Conservation (phyloP, 2,797 vertebrate species). For the Gadopsis bispinosus region DNA sequence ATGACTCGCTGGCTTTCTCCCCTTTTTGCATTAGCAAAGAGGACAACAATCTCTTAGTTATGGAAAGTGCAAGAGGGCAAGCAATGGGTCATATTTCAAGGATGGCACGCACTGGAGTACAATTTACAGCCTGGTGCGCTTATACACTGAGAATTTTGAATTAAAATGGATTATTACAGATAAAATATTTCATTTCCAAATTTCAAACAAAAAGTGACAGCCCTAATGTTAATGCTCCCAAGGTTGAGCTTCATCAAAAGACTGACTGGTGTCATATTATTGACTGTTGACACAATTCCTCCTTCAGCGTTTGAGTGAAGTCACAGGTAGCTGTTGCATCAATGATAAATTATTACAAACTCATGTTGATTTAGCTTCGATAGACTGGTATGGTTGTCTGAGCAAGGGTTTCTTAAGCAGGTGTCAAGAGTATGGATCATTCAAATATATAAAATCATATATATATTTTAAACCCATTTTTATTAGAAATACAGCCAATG, state of each 20-base stretch:
- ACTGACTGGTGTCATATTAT: neutral
- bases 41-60: neutral
- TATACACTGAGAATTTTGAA: neutral
- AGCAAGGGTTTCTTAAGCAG: neutral
- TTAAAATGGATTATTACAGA: neutral
- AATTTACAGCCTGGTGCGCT: neutral
- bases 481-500: neutral
- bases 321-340: neutral
- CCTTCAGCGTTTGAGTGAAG: neutral
- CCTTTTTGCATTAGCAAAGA: neutral
- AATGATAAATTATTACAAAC: neutral
- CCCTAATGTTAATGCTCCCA: too few relatives aligned
- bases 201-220: neutral
- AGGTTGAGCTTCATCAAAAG: neutral
- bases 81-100: neutral
- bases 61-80: neutral
- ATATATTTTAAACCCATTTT: neutral
- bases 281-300: neutral
- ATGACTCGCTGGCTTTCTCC: neutral
- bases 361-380: neutral
- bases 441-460: neutral
- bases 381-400: neutral
- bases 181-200: neutral
- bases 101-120: neutral
- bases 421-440: neutral